These are phyloP conservation scores for Neodon shergylaensis DNA, from an alignment of 2,113 vertebrate species.

Conservation along the genomic window DNA sequence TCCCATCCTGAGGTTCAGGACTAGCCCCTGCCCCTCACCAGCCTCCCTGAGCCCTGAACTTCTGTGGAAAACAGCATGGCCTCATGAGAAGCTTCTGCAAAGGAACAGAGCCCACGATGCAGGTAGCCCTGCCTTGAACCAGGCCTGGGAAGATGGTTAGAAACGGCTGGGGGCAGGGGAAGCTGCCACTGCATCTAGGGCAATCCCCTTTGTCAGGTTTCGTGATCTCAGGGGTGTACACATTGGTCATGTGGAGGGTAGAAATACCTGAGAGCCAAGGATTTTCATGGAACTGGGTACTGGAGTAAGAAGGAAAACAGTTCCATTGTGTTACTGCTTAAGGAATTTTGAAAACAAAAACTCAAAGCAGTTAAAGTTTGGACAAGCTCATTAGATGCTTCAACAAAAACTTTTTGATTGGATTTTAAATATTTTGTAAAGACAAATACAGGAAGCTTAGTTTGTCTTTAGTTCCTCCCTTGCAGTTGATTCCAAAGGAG, in stretches of 20 bases:
- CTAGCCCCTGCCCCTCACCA: not conserved
- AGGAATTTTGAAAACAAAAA: slow-evolving; percentile 2
- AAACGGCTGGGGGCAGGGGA: rapidly evolving
- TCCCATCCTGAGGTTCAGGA: not conserved
- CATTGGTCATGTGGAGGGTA: not conserved
- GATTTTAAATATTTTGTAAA: not conserved
- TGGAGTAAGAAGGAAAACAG: not conserved
- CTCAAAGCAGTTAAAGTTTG: not conserved
- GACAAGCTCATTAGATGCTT: not conserved
- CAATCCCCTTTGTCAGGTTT: not conserved
- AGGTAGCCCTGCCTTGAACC: not conserved
- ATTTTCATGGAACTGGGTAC: not conserved
- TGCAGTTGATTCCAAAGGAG: not conserved
- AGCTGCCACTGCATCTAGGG: not conserved
- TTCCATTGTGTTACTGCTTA: not conserved
- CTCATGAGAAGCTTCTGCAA: not conserved
- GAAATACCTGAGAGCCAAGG: not conserved
- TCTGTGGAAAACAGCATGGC: not conserved
- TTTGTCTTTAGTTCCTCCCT: not conserved
- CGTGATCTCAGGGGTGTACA: not conserved
- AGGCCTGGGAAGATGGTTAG: not conserved
- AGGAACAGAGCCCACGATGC: not conserved
- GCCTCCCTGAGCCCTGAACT: not conserved
- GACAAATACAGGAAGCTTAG: not conserved
- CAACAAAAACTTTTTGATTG: slow-evolving; percentile 1